Base-by-base conservation (phyloP, 1,140 invertebrate species). In the Matsumurasca onukii region DNA sequence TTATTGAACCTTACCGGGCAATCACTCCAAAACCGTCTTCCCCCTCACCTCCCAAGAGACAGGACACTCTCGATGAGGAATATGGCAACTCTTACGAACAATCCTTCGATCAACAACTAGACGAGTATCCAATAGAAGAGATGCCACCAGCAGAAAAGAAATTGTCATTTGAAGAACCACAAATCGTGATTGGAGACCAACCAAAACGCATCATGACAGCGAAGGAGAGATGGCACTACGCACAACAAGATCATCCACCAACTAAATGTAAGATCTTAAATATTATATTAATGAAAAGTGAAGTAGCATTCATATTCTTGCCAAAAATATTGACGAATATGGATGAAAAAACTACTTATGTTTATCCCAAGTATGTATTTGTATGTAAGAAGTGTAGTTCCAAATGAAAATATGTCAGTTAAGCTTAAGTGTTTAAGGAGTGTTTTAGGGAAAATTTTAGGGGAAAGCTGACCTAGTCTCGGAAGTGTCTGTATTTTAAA, bases 191-290 rank as follows among this genome's bases (percentile, higher is more conserved):
- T 25, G 75, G 24, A 73, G 74, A 78, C 77, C 82, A 73, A 70
- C 80, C 39, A 45, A 63, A 1, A 45, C 66, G 70, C n/a, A 86
- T 90, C 75, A 83, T 92, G 75, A 91, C 89, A 3, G 86, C 91
- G 1, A 89, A 88, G 70, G 90, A 94, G 77, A 85, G 93, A 66
- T 98, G 96, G 96, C 88, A 95, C 75, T 92, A 93, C 84, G 95
- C 95, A 94, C 83, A 95, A 95, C 81, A 94, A 95, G 81, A 96
- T 98, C 79, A 89, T 94, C 75, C 90, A 93, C 80, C 92, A 97
- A 80, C 83, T 95, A 75, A 93, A 92, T 78, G 93, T 95, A 81
- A 93, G 92, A n/a, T n/a, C n/a, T n/a, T n/a, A n/a, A n/a, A n/a
- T n/a, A n/a, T n/a, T n/a, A n/a, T n/a, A n/a, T n/a, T n/a, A n/a